Percentiles rank a stretch among this genome's conserved stretches.
Conservation (phyloP, 2,797 vertebrate species). For the Propithecus deckenii region DNA sequence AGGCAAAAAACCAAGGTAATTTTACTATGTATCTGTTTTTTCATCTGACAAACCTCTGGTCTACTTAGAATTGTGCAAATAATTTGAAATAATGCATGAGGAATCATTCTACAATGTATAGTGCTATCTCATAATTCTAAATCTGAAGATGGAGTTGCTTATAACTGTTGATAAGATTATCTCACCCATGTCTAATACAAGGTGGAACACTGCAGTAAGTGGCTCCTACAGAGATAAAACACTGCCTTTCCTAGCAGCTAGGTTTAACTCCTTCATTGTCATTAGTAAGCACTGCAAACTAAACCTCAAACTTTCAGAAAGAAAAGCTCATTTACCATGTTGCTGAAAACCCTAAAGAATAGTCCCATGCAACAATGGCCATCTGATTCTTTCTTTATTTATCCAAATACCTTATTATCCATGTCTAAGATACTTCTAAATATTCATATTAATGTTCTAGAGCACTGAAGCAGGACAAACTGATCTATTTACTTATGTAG, state of each 20-base stretch:
- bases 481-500: not conserved
- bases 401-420: not conserved
- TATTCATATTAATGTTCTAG: not conserved
- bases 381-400: not conserved
- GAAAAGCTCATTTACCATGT: not conserved
- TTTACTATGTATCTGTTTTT: not conserved
- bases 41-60: not conserved
- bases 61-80: not conserved
- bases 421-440: not conserved
- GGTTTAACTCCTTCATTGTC: not conserved
- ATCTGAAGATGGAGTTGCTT: slow-evolving; percentile 49
- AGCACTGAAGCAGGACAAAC: not conserved
- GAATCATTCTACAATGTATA: not conserved
- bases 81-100: not conserved
- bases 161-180: slow-evolving; percentile 49
- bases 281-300: not conserved
- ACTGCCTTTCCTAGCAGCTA: not conserved
- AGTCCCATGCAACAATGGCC: not conserved
- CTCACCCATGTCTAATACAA: slow-evolving; percentile 5
- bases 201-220: not conserved
- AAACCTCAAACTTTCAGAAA: not conserved
- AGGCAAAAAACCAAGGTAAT: slow-evolving; percentile 1
- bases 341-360: not conserved
- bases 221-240: not conserved
- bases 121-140: not conserved